Evolutionary conservation across 2,113 vertebrate genomes (phyloP).

Genomic region (Cyprinus carpio): DNA sequence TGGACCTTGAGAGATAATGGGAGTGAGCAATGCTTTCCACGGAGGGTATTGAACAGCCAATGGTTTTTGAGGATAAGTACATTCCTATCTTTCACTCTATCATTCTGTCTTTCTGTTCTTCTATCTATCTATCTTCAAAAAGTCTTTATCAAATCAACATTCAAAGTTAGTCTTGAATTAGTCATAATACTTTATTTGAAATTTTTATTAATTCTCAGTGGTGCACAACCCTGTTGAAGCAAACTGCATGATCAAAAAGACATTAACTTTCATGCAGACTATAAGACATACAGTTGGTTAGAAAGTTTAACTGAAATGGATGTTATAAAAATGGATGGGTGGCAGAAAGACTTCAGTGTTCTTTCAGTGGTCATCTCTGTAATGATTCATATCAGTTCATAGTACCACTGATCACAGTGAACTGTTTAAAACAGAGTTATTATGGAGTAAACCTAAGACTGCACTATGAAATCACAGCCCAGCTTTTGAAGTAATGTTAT

Average conservation of each 20-base stretch:
- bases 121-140: too few species aligned
- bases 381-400: constrained; percentile 10
- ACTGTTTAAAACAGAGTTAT: neutral
- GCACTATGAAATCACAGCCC: neutral
- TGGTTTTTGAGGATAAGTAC: too few species aligned
- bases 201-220: too few species aligned
- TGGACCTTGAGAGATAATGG: too few species aligned
- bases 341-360: neutral
- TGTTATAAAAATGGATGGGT: neutral
- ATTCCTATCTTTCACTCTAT: too few species aligned
- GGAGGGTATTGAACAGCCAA: too few species aligned
- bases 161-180: neutral
- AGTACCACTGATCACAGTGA: neutral
- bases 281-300: too few species aligned
- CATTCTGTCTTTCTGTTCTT: too few species aligned
- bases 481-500: constrained; percentile 33
- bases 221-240: neutral
- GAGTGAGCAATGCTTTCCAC: too few species aligned
- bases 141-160: neutral
- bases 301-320: neutral
- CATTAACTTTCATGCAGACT: neutral
- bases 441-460: neutral
- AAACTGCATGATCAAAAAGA: neutral
- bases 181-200: too few species aligned
- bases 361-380: neutral